Conservation (phyloP, 64 coral and sea anemone genomes). For the Hydrozoanthus tunicans region DNA sequence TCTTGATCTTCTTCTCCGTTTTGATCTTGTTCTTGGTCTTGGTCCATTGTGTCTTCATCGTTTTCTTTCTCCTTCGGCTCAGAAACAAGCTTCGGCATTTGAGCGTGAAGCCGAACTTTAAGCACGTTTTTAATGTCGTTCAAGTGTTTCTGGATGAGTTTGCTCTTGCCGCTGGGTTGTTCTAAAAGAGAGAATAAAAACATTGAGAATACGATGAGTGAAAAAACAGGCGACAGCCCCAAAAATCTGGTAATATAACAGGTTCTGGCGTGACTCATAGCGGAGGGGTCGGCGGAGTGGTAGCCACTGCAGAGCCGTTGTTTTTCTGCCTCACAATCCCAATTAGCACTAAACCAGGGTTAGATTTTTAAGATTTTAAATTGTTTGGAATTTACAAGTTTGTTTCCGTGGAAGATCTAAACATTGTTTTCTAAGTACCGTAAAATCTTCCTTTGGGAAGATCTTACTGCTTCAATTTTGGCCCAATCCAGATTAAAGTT, state of each 20-base stretch:
- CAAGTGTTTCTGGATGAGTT: conserved; percentile 15
- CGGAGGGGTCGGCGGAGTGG: too few relatives aligned
- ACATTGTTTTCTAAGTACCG: too few relatives aligned
- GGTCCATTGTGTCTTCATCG: neutral
- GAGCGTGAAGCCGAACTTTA: conserved; percentile 7
- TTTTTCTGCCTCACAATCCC: too few relatives aligned
- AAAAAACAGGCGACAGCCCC: neutral
- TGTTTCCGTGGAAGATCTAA: too few relatives aligned
- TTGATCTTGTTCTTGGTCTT: neutral
- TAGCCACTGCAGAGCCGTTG: too few relatives aligned
- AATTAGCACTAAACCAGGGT: too few relatives aligned
- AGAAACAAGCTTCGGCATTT: neutral
- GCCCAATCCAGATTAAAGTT: too few relatives aligned
- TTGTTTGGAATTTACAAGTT: too few relatives aligned
- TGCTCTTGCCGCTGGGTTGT: neutral
- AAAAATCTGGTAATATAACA: neutral
- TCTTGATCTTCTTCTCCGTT: conserved; percentile 4
- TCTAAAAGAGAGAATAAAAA: neutral
- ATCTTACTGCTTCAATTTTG: too few relatives aligned
- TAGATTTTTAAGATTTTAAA: too few relatives aligned
- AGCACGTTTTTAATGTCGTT: conserved; percentile 8
- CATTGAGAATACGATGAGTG: neutral
- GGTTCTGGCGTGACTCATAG: neutral
- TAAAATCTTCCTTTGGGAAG: too few relatives aligned
- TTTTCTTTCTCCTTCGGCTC: conserved; percentile 5